Base-by-base conservation (phyloP, 2,113 vertebrate species). In the Fulmarus glacialis region DNA sequence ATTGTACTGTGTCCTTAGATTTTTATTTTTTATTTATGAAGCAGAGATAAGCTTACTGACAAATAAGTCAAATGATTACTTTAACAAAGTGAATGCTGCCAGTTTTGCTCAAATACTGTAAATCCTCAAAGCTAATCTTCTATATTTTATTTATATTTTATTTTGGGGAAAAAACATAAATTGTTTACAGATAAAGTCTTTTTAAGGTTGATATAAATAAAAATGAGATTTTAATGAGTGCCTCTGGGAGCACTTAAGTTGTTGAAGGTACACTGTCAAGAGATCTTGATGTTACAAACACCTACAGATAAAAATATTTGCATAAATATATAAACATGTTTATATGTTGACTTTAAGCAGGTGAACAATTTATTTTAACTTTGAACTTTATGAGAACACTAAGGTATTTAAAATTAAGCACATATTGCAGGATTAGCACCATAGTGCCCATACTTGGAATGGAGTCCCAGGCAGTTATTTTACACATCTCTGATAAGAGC, bases 21-120 rank as follows among this genome's bases (percentile, higher is more conserved):
- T 87, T 86, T 82, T 68, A 9, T n/a, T 96, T 91, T 70, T 73
- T 24, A 52, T 73, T 87, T 88, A 87, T 63, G 52, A 95, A 94
- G n/a, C 26, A 91, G 32, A 96, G 21, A 88, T 83, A 95, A 90
- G 34, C 11, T 90, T 83, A 58, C 34, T 43, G 47, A 73, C 15
- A 93, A 93, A 67, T 43, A 89, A 74, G 11, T 74, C 47, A 73
- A 87, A 45, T 72, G 2, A 83, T 82, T 87, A 72, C 10, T 75
- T 89, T 64, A 86, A 27, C 90, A 62, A 87, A 83, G 34, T 52
- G 36, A 87, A 55, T 59, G 62, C 1, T 5, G 5, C 12, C 50
- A 74, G 50, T 64, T 82, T 82, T 94, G 40, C 58, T 94, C 43
- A 92, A 88, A 70, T 30, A 29, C 34, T 59, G 8, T 75, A 87